Evolutionary conservation across 2,113 vertebrate species (phyloP).

Genomic region (Dicrurus megarhynchus): DNA sequence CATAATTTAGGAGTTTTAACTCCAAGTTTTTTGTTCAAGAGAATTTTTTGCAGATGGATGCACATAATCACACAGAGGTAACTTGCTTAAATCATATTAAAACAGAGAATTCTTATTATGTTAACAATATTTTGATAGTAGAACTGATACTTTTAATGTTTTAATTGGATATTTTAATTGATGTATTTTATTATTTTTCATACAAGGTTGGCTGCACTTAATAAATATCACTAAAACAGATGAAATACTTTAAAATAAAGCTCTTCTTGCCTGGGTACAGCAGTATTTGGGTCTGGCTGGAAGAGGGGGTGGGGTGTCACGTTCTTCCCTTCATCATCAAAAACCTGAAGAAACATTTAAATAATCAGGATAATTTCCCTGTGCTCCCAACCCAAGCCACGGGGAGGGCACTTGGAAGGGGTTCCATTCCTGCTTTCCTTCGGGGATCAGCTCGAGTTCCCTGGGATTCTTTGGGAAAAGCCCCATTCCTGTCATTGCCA

Average conservation of each 20-base stretch:
- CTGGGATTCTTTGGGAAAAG: background rate
- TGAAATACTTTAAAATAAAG: background rate
- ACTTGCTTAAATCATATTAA: background rate
- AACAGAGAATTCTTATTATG: background rate
- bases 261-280: constrained; percentile 61
- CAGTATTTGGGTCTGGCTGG: constrained; percentile 59
- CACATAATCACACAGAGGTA: background rate
- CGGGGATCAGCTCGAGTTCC: background rate
- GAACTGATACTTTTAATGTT: background rate
- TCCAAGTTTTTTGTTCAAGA: background rate
- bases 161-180: background rate
- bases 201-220: background rate
- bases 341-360: constrained; percentile 74
- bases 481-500: background rate
- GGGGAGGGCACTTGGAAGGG: background rate
- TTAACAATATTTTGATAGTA: background rate
- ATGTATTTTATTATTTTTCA: background rate
- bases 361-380: background rate
- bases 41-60: background rate
- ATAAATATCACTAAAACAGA: background rate
- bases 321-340: constrained; percentile 80
- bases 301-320: constrained; percentile 86
- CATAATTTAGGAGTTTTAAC: background rate
- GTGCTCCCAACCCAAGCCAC: background rate
- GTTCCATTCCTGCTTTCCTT: background rate